Base-by-base conservation (phyloP, 2,113 vertebrate species). In the Aegotheles bennettii region DNA sequence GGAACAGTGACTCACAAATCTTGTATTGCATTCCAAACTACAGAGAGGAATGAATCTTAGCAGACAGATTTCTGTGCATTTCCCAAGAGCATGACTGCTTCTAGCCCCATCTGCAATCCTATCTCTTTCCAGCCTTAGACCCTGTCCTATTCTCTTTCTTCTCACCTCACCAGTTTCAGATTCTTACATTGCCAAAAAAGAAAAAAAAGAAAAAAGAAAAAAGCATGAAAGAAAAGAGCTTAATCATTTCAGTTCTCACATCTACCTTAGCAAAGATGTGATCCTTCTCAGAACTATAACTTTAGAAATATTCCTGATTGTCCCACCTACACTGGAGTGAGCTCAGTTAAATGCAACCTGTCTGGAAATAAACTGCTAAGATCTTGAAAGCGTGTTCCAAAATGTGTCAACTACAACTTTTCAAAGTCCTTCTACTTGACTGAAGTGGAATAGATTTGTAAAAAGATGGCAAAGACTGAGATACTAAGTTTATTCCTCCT, bases 1-100 rank as follows among this genome's bases (percentile, higher is more conserved):
- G 74, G 81, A 96, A 94, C 28, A 43, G 92, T 96, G 92, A 89
- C 84, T 96, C 96, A 96, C 95, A 96, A 95, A 94, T 96, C 96
- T 94, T 89, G n/a, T 36, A 71, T 1, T 64, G 90, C 92, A 95
- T 96, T 96, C 92, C 96, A 85, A 93, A 90, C 74, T 36, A 54
- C 4, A 71, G 84, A 82, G 75, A 82, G 90, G 90, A 96, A 96
- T 95, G 92, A 93, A 95, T 96, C 87, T 93, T 79, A 63, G 92
- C 81, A 96, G 90, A 96, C 92, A 90, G 92, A 73, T 85, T 94
- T 82, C 84, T 93, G 87, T 71, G 74, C 42, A 64, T 94, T 96
- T 96, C 92, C 95, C 93, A 94, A 70, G 87, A 96, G 93, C 51
- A 75, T 4, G 33, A 79, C 81, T 71, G 69, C 81, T 84, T 59